Evolutionary conservation across 2,113 vertebrate species (phyloP), one percentile per base, ranked within the genome.

Genomic region (Ageneiosus marmoratus): DNA sequence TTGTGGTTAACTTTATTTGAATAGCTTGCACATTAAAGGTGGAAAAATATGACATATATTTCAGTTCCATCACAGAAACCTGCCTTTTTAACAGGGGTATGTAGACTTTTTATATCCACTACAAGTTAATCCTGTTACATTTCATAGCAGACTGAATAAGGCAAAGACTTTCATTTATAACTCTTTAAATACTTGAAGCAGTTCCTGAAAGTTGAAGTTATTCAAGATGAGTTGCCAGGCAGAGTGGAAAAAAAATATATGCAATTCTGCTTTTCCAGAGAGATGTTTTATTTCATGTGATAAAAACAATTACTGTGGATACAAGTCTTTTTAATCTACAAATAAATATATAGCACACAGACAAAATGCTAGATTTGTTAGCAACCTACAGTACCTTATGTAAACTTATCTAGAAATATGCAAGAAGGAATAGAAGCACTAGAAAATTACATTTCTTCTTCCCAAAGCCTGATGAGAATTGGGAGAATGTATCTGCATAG

Each of bases 401-500:
- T 73, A 80, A 81, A 80, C 51, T 80, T 58, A 85, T 51, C 81
- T 58, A 74, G 76, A 79, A 88, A 88, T 77, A 90, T 73, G 86
- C 81, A 75, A 83, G 75, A 88, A 83, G 56, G 82, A 87, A 85
- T 6, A 80, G 77, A 83, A 86, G 73, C 58, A 51, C 51, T 77
- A 85, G 27, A 60, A 87, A 85, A 87, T 86, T 89, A 89, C 90
- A 89, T 89, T 79, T 74, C 46, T 77, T 46, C n/a, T 69, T 67
- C n/a, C 51, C 87, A 89, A 90, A 90, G 88, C 89, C 88, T 77
- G 83, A 80, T 81, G 74, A 90, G 92, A 87, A 86, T 75, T 88
- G 80, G 58, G 56, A 86, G 73, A 90, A 89, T 46, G 84, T 78
- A 84, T 90, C 91, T 93, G 92, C 92, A 93, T 94, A 93, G 90